phyloP scores from a whole-genome alignment of 1,140 invertebrate species.

The Hydropsyche tenuis region DNA sequence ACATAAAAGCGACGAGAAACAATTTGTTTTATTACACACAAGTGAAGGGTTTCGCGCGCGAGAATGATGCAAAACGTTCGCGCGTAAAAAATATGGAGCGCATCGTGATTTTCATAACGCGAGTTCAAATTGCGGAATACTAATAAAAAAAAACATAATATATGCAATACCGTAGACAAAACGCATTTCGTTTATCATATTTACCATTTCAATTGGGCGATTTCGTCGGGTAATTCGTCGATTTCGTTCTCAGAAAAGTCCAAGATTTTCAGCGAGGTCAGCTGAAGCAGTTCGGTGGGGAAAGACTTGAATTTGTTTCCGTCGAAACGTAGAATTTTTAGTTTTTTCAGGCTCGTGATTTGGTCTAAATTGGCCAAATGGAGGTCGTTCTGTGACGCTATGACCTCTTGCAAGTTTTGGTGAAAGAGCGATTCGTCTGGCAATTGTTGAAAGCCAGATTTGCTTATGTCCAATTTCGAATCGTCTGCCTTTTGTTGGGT shows the following conservation, averaged over 20 bases:
- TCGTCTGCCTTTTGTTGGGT: constrained; percentile 56
- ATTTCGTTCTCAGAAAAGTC: constrained; percentile 76
- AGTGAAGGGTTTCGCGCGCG: not conserved
- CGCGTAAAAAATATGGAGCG: constrained; percentile 15
- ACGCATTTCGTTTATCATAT: too few species aligned
- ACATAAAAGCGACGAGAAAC: too few species aligned
- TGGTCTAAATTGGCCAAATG: constrained; percentile 40
- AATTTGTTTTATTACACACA: too few species aligned
- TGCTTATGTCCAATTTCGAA: constrained; percentile 59
- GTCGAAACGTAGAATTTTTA: constrained; percentile 66
- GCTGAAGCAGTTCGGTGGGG: constrained; percentile 66
- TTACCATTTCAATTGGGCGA: constrained; percentile 70
- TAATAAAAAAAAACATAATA: not conserved
- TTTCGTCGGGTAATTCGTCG: constrained; percentile 66
- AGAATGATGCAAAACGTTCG: constrained; percentile 6
- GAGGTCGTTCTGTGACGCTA: constrained; percentile 59
- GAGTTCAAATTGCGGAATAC: not conserved
- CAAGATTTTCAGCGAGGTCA: constrained; percentile 66
- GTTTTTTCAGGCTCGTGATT: constrained; percentile 58
- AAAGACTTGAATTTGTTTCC: constrained; percentile 66
- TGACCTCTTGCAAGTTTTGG: constrained; percentile 56
- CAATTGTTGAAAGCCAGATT: constrained; percentile 56
- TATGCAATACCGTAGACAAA: constrained; percentile 50
- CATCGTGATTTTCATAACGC: constrained; percentile 3
- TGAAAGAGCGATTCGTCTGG: constrained; percentile 49